Conservation (phyloP, 2,797 vertebrate genomes). For the Ispidina picta region DNA sequence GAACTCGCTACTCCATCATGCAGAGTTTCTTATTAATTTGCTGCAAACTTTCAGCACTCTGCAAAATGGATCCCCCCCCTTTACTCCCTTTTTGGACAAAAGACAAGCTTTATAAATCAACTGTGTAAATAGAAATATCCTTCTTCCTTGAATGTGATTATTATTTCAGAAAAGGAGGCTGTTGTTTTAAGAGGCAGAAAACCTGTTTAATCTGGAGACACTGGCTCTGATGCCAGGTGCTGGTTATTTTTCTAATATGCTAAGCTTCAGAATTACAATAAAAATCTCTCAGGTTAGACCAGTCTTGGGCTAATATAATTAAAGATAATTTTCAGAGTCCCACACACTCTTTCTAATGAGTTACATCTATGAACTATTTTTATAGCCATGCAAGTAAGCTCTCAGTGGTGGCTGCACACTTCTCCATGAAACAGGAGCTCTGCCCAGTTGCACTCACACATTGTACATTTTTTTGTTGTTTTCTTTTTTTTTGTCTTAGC, state of each 20-base stretch:
- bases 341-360: not conserved
- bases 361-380: not conserved
- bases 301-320: not conserved
- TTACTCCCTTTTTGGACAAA: not conserved
- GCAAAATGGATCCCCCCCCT: not conserved
- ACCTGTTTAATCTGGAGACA: not conserved
- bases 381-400: not conserved
- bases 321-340: not conserved
- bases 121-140: not conserved
- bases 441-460: not conserved
- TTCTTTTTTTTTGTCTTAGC: not conserved
- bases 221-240: not conserved
- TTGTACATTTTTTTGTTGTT: not conserved
- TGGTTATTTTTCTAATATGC: not conserved
- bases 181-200: not conserved
- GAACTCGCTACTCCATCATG: not conserved
- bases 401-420: not conserved
- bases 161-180: not conserved
- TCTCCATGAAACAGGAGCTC: not conserved
- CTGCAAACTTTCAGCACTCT: not conserved
- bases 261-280: not conserved
- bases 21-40: not conserved
- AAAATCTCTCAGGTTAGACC: not conserved
- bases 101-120: constrained; percentile 15
- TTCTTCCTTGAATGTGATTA: not conserved